These are phyloP conservation scores for Noctilio leporinus DNA, from an alignment of 2,113 vertebrate genomes.

Conservation along the genomic window DNA sequence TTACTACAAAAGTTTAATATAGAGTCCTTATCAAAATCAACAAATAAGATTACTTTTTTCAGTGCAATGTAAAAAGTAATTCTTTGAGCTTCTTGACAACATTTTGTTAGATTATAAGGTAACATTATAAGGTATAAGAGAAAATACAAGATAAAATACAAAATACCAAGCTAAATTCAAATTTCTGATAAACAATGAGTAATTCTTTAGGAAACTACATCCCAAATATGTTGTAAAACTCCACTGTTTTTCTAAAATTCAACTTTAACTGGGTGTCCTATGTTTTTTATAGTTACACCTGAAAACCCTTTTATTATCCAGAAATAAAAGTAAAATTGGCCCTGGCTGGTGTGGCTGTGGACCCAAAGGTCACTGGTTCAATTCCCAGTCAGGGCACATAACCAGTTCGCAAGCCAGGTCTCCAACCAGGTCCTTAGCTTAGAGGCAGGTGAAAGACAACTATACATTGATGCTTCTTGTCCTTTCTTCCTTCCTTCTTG, in stretches of 20 bases:
- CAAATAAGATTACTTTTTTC: conserved; percentile 8
- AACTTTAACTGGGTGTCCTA: neutral
- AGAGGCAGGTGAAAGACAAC: too few relatives aligned
- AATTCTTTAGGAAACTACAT: neutral
- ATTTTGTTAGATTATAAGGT: conserved; percentile 74
- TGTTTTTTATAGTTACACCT: neutral
- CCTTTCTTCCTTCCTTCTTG: too few relatives aligned
- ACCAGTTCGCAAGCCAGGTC: too few relatives aligned
- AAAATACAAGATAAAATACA: neutral
- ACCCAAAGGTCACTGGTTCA: too few relatives aligned
- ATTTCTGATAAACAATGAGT: neutral
- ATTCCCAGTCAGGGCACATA: too few relatives aligned
- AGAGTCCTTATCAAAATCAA: neutral
- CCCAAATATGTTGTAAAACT: neutral
- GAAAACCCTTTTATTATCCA: neutral
- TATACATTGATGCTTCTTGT: too few relatives aligned
- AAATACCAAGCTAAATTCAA: neutral
- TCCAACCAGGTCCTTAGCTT: too few relatives aligned
- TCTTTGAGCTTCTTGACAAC: conserved; percentile 71
- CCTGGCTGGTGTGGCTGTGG: too few relatives aligned
- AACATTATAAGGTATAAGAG: too few relatives aligned
- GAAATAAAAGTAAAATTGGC: neutral
- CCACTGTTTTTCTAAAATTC: neutral
- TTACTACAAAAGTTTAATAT: neutral
- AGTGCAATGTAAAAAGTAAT: conserved; percentile 61